A percentile compares a stretch with the other conserved stretches of the same genome.
Conservation (phyloP, 2,888 invertebrate genomes). For the Hirtodrosophila duncani region DNA sequence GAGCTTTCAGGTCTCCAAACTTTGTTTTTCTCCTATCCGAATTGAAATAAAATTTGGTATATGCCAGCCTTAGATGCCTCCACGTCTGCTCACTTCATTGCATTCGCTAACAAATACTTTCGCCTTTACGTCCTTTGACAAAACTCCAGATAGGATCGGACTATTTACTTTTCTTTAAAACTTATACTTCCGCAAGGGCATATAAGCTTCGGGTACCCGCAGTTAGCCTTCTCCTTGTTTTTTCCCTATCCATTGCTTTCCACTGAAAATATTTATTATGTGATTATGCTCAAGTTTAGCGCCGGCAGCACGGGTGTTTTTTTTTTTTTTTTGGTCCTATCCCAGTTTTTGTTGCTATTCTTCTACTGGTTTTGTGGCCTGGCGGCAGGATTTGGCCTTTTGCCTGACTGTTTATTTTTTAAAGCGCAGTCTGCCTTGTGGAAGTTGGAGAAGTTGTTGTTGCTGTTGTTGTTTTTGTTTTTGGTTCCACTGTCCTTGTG, state of each 20-base stretch:
- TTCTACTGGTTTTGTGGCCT: constrained; percentile 27
- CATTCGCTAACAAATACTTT: too few relatives aligned
- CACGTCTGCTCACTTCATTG: too few relatives aligned
- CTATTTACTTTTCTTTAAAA: too few relatives aligned
- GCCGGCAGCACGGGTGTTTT: constrained; percentile 28
- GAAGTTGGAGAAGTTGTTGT: not conserved
- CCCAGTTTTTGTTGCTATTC: constrained; percentile 6
- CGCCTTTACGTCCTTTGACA: too few relatives aligned
- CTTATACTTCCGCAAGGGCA: too few relatives aligned
- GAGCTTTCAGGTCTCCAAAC: too few relatives aligned
- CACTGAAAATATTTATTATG: constrained; percentile 61
- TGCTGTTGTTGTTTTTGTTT: constrained; percentile 10
- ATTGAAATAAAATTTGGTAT: too few relatives aligned
- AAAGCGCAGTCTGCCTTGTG: constrained; percentile 34
- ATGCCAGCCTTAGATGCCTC: too few relatives aligned
- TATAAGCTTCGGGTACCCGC: too few relatives aligned
- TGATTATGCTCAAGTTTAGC: constrained; percentile 66
- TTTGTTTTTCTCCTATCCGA: too few relatives aligned
- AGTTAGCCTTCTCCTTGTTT: not conserved
- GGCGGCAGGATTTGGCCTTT: constrained; percentile 57
- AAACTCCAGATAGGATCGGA: too few relatives aligned
- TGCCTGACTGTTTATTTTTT: constrained; percentile 43
- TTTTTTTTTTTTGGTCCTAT: constrained; percentile 12
- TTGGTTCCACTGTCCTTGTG: constrained; percentile 23
- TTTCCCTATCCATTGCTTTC: constrained; percentile 12